A percentile compares a stretch with the other conserved stretches of the same genome.
Conservation (phyloP, 2,113 vertebrate species). For the Epinephelus lanceolatus region DNA sequence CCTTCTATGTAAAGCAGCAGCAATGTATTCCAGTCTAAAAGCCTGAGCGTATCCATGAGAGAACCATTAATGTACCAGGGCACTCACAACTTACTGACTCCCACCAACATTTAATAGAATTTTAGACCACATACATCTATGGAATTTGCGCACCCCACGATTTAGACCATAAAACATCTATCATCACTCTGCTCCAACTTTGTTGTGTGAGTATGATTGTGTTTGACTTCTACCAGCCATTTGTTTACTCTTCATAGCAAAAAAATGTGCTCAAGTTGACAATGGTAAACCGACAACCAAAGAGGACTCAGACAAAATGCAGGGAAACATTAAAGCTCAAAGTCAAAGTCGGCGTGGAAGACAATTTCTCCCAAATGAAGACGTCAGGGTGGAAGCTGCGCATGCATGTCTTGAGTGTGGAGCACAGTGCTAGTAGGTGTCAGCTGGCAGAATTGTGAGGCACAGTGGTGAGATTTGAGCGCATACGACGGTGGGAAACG, state of each 20-base stretch:
- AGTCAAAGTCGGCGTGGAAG: constrained; percentile 28
- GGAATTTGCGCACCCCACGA: constrained; percentile 13
- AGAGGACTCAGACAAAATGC: constrained; percentile 3
- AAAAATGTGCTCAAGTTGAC: constrained; percentile 30
- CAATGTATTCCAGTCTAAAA: neutral
- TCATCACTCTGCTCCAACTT: constrained; percentile 8
- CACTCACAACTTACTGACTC: neutral
- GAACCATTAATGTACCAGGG: neutral
- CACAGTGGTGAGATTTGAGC: constrained; percentile 61
- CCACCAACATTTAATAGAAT: constrained; percentile 9
- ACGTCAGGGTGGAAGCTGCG: constrained; percentile 52
- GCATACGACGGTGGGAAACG: constrained; percentile 45
- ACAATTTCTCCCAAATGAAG: constrained; percentile 66
- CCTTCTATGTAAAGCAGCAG: neutral
- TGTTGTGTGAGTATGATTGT: constrained; percentile 22
- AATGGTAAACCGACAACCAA: constrained; percentile 45
- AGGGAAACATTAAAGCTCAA: constrained; percentile 38
- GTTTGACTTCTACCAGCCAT: constrained; percentile 41
- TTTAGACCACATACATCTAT: constrained; percentile 28
- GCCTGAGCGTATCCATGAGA: neutral
- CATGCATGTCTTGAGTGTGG: constrained; percentile 23
- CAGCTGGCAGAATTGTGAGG: constrained; percentile 58
- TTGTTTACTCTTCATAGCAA: constrained; percentile 37
- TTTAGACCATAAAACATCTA: constrained; percentile 19
- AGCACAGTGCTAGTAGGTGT: constrained; percentile 55